These are phyloP conservation scores for Eubasilissa regina DNA, from an alignment of 1,140 invertebrate species.

Conservation along the genomic window DNA sequence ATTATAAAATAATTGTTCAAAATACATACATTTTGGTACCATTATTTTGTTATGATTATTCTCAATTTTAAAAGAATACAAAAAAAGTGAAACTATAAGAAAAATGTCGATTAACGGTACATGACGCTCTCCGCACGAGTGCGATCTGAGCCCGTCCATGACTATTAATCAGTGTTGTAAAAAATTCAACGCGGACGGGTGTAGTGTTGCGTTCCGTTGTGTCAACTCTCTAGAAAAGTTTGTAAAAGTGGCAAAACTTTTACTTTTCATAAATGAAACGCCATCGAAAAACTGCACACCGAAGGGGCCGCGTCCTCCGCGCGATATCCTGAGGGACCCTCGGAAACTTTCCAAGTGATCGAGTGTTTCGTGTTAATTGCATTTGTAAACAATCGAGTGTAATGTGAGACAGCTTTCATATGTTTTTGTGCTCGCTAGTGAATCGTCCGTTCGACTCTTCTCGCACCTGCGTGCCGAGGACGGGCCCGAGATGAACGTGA, in stretches of 20 bases:
- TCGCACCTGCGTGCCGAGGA: background rate
- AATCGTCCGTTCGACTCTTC: background rate
- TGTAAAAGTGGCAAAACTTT: slow-evolving; percentile 39
- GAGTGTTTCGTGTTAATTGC: slow-evolving; percentile 46
- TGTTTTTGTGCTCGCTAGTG: slow-evolving; percentile 28
- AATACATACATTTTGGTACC: no score
- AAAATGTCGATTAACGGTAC: background rate
- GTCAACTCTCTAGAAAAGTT: slow-evolving; percentile 33
- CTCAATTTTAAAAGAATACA: background rate
- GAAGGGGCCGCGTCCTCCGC: background rate
- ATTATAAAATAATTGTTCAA: no score
- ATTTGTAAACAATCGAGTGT: slow-evolving; percentile 42
- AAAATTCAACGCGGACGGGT: slow-evolving; percentile 41
- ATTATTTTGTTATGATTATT: no score
- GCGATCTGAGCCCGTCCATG: background rate
- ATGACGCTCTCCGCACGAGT: background rate
- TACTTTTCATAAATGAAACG: slow-evolving; percentile 47
- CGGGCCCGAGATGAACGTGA: background rate
- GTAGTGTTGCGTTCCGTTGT: slow-evolving; percentile 27
- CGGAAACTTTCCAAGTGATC: background rate
- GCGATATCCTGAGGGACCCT: background rate
- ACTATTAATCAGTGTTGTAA: slow-evolving; percentile 21
- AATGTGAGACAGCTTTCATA: slow-evolving; percentile 41
- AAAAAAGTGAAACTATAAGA: background rate
- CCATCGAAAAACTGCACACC: background rate